Percentiles rank a stretch among this genome's conserved stretches.
Conservation (phyloP, 2,888 invertebrate genomes). For the Brenthis ino region DNA sequence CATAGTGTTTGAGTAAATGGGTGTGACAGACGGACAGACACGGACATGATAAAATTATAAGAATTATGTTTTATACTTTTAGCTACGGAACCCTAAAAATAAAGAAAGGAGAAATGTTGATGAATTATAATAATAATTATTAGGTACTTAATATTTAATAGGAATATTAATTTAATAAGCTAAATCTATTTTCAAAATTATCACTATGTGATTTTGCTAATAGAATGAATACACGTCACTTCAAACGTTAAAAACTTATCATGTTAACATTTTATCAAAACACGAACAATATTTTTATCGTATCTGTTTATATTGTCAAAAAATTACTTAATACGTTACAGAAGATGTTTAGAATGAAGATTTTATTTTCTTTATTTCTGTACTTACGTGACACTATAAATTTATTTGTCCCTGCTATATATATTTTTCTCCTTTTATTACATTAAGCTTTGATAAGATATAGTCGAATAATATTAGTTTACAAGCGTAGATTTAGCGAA, state of each 20-base stretch:
- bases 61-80: too few relatives aligned
- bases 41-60: too few relatives aligned
- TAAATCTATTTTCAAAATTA: too few relatives aligned
- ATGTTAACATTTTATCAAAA: background rate
- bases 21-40: too few relatives aligned
- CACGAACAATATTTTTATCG: background rate
- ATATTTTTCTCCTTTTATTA: background rate
- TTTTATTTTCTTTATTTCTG: background rate
- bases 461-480: background rate
- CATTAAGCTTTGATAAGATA: background rate
- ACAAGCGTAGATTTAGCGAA: background rate
- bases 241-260: background rate
- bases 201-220: constrained; percentile 4
- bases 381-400: too few relatives aligned
- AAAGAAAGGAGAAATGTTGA: too few relatives aligned
- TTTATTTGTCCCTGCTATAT: background rate
- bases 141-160: too few relatives aligned
- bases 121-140: too few relatives aligned
- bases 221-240: constrained; percentile 12
- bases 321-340: background rate
- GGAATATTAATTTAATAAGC: too few relatives aligned
- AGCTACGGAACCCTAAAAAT: too few relatives aligned
- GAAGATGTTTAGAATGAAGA: background rate
- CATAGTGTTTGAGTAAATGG: too few relatives aligned
- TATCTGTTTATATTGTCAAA: background rate